These are phyloP conservation scores for Jaculus jaculus DNA, from an alignment of 2,113 vertebrate species.

Conservation along the genomic window DNA sequence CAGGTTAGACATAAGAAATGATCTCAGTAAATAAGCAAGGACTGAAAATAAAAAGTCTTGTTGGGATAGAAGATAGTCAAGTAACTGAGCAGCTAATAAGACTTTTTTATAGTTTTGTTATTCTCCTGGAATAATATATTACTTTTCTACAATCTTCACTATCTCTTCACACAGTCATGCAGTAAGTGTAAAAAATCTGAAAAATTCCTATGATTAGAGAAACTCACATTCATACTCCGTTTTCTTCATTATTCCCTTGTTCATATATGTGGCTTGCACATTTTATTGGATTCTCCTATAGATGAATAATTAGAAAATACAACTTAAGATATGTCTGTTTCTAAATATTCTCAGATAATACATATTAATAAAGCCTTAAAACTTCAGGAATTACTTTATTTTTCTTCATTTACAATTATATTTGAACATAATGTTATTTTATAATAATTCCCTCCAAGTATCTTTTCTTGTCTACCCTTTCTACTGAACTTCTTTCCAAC, in stretches of 20 bases:
- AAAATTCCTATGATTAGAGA: background rate
- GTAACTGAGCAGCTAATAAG: background rate
- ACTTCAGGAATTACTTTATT: background rate
- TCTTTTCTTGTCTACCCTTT: too few species aligned
- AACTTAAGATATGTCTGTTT: background rate
- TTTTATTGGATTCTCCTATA: background rate
- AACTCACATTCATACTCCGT: conserved; percentile 4
- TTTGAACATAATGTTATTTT: too few species aligned
- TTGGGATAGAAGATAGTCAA: background rate
- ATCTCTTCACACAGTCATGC: background rate
- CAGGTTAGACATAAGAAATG: background rate
- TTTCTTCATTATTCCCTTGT: background rate
- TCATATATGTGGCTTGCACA: background rate
- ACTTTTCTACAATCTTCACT: background rate
- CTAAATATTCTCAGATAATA: background rate
- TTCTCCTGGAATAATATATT: background rate
- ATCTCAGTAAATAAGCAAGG: background rate
- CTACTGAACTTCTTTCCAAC: too few species aligned
- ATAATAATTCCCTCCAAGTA: too few species aligned
- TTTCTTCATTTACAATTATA: too few species aligned
- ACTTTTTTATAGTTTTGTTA: background rate
- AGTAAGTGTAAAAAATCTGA: background rate
- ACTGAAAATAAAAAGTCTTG: background rate
- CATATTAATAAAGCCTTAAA: background rate
- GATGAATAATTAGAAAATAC: conserved; percentile 3